Conservation (phyloP, 2,797 vertebrate genomes). For the Masticophis lateralis region DNA sequence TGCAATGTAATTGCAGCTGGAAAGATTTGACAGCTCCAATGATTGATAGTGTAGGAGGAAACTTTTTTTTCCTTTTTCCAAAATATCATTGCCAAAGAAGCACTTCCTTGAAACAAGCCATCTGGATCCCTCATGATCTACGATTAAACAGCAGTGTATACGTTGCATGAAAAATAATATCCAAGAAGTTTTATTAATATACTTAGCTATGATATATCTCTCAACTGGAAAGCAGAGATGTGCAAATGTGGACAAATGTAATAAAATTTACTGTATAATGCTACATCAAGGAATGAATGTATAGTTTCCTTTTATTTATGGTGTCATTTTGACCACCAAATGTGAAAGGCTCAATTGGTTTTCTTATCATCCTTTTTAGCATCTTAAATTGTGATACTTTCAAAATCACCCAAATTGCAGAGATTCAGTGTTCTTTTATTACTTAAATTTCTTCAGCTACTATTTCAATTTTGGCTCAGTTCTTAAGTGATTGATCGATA, state of each 20-base stretch:
- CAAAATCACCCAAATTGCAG: not conserved
- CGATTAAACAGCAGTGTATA: not conserved
- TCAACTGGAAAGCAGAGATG: not conserved
- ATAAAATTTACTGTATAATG: not conserved
- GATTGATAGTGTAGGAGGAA: not conserved
- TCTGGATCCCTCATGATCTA: slow-evolving; percentile 4
- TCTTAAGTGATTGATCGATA: not conserved
- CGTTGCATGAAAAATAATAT: not conserved
- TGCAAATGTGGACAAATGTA: not conserved
- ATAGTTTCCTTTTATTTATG: not conserved
- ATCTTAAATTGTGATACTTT: not conserved
- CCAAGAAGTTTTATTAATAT: not conserved
- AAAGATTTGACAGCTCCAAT: not conserved
- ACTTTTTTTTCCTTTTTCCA: not conserved
- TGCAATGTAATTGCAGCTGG: not conserved
- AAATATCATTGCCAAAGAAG: slow-evolving; percentile 8
- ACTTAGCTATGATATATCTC: not conserved
- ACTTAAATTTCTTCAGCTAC: not conserved
- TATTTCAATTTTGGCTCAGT: not conserved
- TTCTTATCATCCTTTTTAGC: not conserved
- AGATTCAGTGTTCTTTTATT: not conserved
- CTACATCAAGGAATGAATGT: not conserved
- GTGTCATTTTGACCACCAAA: not conserved
- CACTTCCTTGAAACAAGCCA: slow-evolving; percentile 11
- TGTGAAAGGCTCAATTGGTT: not conserved